A percentile compares a stretch with the other conserved stretches of the same genome.
phyloP scores from a whole-genome alignment of 2,797 vertebrate genomes.

The Catamblyrhynchus diadema region DNA sequence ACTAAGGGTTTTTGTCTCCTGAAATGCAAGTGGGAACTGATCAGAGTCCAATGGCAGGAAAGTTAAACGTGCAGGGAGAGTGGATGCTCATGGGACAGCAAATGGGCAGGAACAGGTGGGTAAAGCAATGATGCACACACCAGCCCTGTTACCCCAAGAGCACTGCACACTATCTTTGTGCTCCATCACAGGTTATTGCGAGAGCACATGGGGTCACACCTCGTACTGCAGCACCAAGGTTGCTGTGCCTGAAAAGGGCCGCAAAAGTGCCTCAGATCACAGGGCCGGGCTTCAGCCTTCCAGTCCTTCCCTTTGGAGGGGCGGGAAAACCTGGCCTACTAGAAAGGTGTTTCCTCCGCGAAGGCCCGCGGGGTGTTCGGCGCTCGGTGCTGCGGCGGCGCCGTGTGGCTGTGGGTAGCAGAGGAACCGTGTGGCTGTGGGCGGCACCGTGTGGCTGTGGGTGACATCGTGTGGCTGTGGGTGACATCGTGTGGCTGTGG shows the following conservation, averaged over 20 bases:
- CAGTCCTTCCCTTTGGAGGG: neutral
- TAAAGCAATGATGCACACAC: neutral
- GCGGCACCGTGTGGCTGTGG: neutral
- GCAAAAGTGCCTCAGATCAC: neutral
- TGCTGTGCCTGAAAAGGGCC: neutral
- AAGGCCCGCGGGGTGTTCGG: rapidly evolving
- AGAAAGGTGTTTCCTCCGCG: rapidly evolving
- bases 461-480: neutral
- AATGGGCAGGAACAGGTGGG: neutral
- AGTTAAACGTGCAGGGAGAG: neutral
- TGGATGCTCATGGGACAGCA: neutral
- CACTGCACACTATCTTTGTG: neutral
- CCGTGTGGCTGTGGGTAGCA: neutral
- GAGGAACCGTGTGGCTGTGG: neutral
- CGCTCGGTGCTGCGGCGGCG: neutral
- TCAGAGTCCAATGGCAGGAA: neutral
- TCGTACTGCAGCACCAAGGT: rapidly evolving
- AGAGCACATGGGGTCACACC: rapidly evolving
- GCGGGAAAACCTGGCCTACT: rapidly evolving
- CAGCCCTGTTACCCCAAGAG: rapidly evolving
- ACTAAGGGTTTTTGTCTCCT: neutral
- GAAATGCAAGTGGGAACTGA: neutral
- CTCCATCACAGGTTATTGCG: neutral
- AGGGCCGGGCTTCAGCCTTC: neutral
- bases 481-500: neutral